Evolutionary conservation across 1,140 invertebrate species (phyloP), one percentile per base, ranked within the genome.

Genomic region (Drosophila lacertosa): DNA sequence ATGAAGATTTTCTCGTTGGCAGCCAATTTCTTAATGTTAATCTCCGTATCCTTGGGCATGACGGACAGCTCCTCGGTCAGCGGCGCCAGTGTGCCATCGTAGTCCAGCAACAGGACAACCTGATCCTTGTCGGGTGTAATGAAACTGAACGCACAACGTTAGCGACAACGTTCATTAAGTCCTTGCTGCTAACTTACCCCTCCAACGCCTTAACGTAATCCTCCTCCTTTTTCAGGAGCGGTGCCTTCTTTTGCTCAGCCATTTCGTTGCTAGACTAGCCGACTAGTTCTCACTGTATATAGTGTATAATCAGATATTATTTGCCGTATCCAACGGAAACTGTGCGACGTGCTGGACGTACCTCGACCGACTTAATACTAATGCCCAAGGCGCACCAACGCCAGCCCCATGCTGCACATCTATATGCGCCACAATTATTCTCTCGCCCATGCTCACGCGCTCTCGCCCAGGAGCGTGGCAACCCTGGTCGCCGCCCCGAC

Each of bases 21-120:
- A 20, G 96, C 94, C 39, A 97, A 92, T 78, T 96, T 94, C 89
- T 96, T 95, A 33, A 97, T 92, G 20, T 97, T 95, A 74, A 96
- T 94, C 76, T 96, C 96, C 2, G 97, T 97, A 91, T 97, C 96
- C 29, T 94, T 90, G 0, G 97, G 96, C 63, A 98, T 93, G 2
- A 95, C 94, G 9, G 97, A 97, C 16, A 97, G 92, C 91, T 97
- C 96, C 5, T 97, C 97, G 7, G 96, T 96, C 60, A 98, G 95
- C 0, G 97, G 96, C 2, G 97, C 96, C 62, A 98, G 91, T 0
- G 97, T 98, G 32, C 97, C 97, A 91, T 98, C 97, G 91, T 97
- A 98, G 91, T 98, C 97, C 71, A 98, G 91, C 1, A 98, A 91
- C 6, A 98, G 92, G 0, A 95, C 96, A 37, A 91, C 90, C 68